Base-by-base conservation (phyloP, 2,797 vertebrate species). In the Sternarchorhynchus goeldii region DNA sequence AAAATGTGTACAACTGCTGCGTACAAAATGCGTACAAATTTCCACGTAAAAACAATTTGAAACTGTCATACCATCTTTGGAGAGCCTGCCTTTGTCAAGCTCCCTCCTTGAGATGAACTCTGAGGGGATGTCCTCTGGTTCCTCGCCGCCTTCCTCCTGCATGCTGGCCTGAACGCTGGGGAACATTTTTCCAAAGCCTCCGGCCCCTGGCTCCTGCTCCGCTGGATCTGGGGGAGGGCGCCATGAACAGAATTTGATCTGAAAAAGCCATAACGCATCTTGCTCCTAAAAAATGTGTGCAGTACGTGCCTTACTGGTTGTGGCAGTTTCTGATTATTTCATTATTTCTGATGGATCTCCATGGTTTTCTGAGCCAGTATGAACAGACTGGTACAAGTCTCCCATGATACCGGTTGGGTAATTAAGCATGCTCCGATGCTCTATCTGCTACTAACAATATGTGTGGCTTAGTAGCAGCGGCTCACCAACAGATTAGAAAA, bases 141-240 rank as follows among this genome's bases (percentile, higher is more conserved):
- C 91, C 1, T 93, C 94, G 5, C 92, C 90, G 72, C 89, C 89
- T 45, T 91, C 91, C 77, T 96, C 95, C 57, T 91, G 87, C 72
- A 87, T 89, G 65, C 89, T 84, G 21, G 87, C 34, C 77, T 84
- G 94, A 31, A 90, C 85, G 78, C 92, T 91, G 56, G 97, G 96
- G 81, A 96, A 97, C 77, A 98, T 94, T 89, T 98, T 98, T 81
- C 98, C 98, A 88, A 99, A 99, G 25, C 97, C 98, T 31, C 69
- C 82, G 0, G 78, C 63, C 36, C 6, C 85, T 3, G 36, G 62
- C n/a, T 88, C 82, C 21, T 6, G 76, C 73, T 88, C 87, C 0
- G 73, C 80, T 3, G 5, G 75, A 25, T 82, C 89, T 90, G 59
- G 29, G 17, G 34, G 8, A 63, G 56, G 68, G 45, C 25, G 5